phyloP scores from a whole-genome alignment of 2,888 invertebrate genomes.

The Sepioteuthis lessoniana region DNA sequence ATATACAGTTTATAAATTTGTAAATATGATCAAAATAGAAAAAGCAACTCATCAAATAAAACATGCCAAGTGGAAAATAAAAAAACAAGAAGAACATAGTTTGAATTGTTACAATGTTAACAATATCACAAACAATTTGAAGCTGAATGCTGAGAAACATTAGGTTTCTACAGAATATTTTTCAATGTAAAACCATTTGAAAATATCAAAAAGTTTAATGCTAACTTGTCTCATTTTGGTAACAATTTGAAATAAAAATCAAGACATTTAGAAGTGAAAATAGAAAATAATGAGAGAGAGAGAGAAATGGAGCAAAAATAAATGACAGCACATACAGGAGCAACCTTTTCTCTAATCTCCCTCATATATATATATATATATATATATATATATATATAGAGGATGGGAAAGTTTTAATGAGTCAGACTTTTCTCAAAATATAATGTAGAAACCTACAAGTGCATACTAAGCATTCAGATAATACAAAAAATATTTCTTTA shows the following conservation, averaged over 20 bases:
- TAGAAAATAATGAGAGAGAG: not conserved
- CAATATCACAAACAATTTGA: constrained; percentile 8
- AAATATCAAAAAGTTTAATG: not conserved
- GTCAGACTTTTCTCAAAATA: not conserved
- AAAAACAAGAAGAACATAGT: not conserved
- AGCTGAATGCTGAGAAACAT: not conserved
- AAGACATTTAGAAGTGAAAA: not conserved
- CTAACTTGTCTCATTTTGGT: not conserved
- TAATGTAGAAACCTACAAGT: not conserved
- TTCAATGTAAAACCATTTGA: not conserved
- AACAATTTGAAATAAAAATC: not conserved
- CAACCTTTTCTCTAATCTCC: not conserved
- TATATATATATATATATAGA: not conserved
- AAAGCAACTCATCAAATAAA: not conserved
- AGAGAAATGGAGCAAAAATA: not conserved
- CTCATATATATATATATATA: not conserved
- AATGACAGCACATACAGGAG: too few species aligned
- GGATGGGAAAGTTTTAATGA: not conserved
- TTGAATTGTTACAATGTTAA: constrained; percentile 1
- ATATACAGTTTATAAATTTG: not conserved
- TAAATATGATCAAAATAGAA: constrained; percentile 13
- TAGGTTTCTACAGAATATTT: not conserved
- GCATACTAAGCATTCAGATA: constrained; percentile 1
- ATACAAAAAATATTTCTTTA: constrained; percentile 14
- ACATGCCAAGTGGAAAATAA: not conserved